Conservation (phyloP, 2,113 vertebrate species). For the Calyptommatus sinebrachiatus region DNA sequence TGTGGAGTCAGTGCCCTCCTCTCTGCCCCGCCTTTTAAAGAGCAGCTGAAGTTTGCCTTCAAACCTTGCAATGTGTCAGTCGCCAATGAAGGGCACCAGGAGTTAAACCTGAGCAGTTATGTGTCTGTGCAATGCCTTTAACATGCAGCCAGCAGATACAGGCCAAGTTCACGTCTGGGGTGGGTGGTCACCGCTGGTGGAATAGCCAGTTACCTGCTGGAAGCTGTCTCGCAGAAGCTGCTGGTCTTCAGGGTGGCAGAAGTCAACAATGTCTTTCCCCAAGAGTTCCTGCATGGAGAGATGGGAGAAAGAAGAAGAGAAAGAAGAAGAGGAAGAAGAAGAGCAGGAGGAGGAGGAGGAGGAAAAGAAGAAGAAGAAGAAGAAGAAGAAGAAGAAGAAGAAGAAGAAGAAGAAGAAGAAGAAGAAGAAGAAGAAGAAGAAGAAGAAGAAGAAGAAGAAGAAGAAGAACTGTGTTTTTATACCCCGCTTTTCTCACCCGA, state of each 20-base stretch:
- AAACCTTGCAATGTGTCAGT: too few species aligned
- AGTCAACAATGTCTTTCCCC: conserved; percentile 93
- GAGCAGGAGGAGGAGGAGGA: too few species aligned
- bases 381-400: too few species aligned
- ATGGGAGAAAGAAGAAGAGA: background rate
- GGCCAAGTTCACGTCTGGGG: background rate
- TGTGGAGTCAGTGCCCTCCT: background rate
- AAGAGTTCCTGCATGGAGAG: conserved; percentile 81
- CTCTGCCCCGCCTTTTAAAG: conserved; percentile 22
- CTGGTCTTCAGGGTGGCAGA: conserved; percentile 93
- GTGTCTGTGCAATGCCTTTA: background rate
- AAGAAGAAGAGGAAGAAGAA: too few species aligned
- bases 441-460: too few species aligned
- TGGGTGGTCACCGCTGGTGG: background rate
- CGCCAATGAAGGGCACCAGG: background rate
- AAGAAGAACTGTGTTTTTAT: too few species aligned
- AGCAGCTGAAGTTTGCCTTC: conserved; percentile 28
- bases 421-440: too few species aligned
- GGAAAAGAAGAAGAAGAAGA: too few species aligned
- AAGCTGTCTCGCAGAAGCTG: conserved; percentile 93
- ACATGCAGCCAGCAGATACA: too few species aligned
- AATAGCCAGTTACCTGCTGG: conserved; percentile 80
- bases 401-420: too few species aligned
- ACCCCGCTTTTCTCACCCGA: too few species aligned
- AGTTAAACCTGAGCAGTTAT: background rate